Evolutionary conservation across 2,888 invertebrate species (phyloP).

Genomic region (Flabesymbios commensalis): DNA sequence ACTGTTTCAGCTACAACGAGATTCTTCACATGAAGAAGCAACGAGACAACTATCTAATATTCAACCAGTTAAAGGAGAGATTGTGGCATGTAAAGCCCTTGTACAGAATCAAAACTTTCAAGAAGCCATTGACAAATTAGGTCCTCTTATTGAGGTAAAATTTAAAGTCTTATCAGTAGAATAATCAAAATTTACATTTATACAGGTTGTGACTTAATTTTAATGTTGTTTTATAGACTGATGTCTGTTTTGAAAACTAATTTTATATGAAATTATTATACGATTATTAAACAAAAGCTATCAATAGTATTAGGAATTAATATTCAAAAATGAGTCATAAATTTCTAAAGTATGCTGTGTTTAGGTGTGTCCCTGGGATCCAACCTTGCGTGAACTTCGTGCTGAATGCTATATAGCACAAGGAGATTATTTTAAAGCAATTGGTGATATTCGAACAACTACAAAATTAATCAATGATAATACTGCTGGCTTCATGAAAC

Average conservation of each 20-base stretch:
- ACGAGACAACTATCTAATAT: slow-evolving; percentile 72
- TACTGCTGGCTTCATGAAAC: slow-evolving; percentile 80
- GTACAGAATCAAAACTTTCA: slow-evolving; percentile 67
- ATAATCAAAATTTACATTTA: no score
- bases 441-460: slow-evolving; percentile 85
- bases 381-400: slow-evolving; percentile 79
- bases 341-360: no score
- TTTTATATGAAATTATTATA: no score
- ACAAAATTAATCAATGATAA: slow-evolving; percentile 91
- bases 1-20: slow-evolving; percentile 38
- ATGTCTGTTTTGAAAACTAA: no score
- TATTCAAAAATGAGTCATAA: no score
- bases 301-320: no score
- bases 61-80: slow-evolving; percentile 69
- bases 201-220: no score
- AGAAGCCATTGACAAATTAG: slow-evolving; percentile 72
- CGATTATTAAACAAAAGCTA: no score
- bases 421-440: slow-evolving; percentile 70
- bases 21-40: slow-evolving; percentile 72
- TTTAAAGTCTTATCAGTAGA: no score
- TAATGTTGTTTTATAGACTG: no score
- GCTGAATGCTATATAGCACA: slow-evolving; percentile 74
- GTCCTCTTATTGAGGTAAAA: slow-evolving; percentile 71
- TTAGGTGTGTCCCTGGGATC: slow-evolving; percentile 84
- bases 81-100: slow-evolving; percentile 70